phyloP scores from a whole-genome alignment of 1,140 invertebrate species.

The Pogonognathellus flavescens region DNA sequence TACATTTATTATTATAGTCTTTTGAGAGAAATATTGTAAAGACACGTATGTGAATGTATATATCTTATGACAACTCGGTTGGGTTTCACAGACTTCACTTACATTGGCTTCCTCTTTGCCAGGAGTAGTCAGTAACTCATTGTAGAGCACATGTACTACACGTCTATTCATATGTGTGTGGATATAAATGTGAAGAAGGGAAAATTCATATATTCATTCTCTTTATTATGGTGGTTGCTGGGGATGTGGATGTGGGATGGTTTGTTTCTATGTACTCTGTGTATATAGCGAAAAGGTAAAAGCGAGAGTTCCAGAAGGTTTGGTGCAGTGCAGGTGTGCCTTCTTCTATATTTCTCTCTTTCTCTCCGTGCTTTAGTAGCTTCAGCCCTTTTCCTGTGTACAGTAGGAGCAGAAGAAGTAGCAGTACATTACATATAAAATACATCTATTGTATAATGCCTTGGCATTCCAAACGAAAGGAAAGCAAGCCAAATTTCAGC shows the following conservation, averaged over 20 bases:
- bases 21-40: too few species aligned
- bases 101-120: too few species aligned
- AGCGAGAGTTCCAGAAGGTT: slow-evolving; percentile 43
- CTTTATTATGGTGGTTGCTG: too few species aligned
- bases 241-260: not conserved
- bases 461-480: not conserved
- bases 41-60: too few species aligned
- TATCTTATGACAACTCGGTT: too few species aligned
- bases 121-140: too few species aligned
- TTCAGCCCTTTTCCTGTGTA: slow-evolving; percentile 3
- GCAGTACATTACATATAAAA: not conserved
- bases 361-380: not conserved
- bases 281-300: not conserved
- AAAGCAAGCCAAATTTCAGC: slow-evolving; percentile 40
- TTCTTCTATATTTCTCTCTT: slow-evolving; percentile 1
- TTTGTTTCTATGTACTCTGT: not conserved
- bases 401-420: not conserved
- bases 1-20: too few species aligned
- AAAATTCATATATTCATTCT: too few species aligned
- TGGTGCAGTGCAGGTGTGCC: slow-evolving; percentile 48
- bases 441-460: not conserved
- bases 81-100: too few species aligned
- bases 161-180: too few species aligned
- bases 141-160: too few species aligned
- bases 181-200: too few species aligned